phyloP scores from a whole-genome alignment of 2,113 vertebrate species.

The Trogon surrucura region DNA sequence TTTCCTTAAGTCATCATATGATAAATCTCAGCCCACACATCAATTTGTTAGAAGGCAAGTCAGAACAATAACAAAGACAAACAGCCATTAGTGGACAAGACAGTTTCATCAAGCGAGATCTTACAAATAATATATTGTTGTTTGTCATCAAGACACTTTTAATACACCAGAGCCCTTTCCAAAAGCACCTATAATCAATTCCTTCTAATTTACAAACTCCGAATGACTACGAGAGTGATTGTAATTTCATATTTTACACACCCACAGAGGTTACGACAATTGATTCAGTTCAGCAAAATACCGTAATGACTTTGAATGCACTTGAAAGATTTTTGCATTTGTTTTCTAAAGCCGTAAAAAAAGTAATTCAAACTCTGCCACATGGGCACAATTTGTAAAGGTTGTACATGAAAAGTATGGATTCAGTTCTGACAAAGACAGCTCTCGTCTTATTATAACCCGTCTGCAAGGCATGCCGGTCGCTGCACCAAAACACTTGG shows the following conservation, averaged over 20 bases:
- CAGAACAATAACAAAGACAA: slow-evolving; percentile 58
- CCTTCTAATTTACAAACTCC: slow-evolving; percentile 75
- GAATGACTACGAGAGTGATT: slow-evolving; percentile 54
- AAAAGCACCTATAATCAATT: slow-evolving; percentile 74
- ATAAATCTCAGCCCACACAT: slow-evolving; percentile 53
- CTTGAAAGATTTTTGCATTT: slow-evolving; percentile 81
- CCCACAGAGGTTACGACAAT: slow-evolving; percentile 77
- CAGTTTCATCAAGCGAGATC: slow-evolving; percentile 70
- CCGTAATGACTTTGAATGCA: slow-evolving; percentile 77
- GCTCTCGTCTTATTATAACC: slow-evolving; percentile 58
- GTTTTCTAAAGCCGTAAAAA: slow-evolving; percentile 74
- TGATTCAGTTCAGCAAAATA: slow-evolving; percentile 73
- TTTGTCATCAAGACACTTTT: slow-evolving; percentile 73
- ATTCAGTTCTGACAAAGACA: slow-evolving; percentile 62
- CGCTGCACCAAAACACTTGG: slow-evolving; percentile 1
- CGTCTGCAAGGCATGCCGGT: slow-evolving; percentile 44
- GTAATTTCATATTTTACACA: slow-evolving; percentile 78
- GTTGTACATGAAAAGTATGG: slow-evolving; percentile 65
- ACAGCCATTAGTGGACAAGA: slow-evolving; percentile 68
- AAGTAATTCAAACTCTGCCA: slow-evolving; percentile 68
- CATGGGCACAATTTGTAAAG: slow-evolving; percentile 72
- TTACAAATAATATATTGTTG: slow-evolving; percentile 67
- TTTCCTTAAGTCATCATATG: slow-evolving; percentile 17
- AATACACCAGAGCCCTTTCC: slow-evolving; percentile 62
- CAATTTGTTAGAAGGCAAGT: slow-evolving; percentile 65